Evolutionary conservation across 2,888 invertebrate species (phyloP).

Genomic region (Julus scanicus): DNA sequence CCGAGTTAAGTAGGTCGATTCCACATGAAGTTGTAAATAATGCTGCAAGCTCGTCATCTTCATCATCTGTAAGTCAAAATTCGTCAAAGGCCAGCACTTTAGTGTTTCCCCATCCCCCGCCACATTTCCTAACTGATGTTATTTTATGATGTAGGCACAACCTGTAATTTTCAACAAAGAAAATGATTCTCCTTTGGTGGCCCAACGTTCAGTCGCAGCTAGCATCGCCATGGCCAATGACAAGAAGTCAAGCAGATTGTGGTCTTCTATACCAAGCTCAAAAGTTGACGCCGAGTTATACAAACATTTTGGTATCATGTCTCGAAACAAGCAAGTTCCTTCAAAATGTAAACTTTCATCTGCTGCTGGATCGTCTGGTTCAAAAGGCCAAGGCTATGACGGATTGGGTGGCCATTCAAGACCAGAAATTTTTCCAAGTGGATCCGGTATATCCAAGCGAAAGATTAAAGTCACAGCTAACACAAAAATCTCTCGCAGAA

Average conservation of each 20-base stretch:
- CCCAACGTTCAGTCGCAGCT: background rate
- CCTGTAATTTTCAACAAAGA: background rate
- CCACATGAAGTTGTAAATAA: no score
- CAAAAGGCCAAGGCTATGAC: slow-evolving; percentile 34
- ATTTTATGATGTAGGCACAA: no score
- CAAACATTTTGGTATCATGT: slow-evolving; percentile 34
- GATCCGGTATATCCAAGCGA: background rate
- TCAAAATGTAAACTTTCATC: background rate
- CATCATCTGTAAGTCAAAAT: no score
- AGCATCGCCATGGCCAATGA: background rate
- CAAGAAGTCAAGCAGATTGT: background rate
- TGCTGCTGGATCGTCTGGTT: background rate
- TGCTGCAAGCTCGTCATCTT: no score
- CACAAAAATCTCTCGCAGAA: background rate
- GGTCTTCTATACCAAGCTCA: background rate
- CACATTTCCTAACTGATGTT: no score
- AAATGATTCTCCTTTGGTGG: background rate
- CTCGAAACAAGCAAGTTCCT: background rate
- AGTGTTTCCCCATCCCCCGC: no score
- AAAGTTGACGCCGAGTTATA: background rate
- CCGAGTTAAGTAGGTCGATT: no score
- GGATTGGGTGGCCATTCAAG: slow-evolving; percentile 51
- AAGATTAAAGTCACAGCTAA: background rate
- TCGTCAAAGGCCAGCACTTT: no score
- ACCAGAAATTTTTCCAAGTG: slow-evolving; percentile 35